Evolutionary conservation across 2,888 invertebrate genomes (phyloP), one percentile per base, ranked within the genome.

Genomic region (Cecidostiba fungosa): DNA sequence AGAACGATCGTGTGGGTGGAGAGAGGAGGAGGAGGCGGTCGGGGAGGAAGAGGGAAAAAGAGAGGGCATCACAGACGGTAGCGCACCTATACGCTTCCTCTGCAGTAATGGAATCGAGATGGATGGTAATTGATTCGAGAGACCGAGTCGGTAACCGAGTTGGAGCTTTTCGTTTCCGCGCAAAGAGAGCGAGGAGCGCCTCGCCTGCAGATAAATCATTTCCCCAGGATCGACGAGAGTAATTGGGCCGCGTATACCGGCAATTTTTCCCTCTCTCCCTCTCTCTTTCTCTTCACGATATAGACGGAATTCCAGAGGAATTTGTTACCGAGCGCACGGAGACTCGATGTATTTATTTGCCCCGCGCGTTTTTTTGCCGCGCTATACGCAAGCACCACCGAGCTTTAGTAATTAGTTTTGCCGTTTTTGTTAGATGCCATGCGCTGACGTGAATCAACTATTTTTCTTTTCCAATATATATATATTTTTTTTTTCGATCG

Each of bases 221-320:
- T 88, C 88, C 74, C 86, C 77, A 88, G 77, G 79, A 88, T 88
- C 89, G 89, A 89, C 89, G 87, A 77, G 50, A 88, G 88, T 91
- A 91, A 91, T 91, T 90, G 90, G 90, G 89, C 86, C 90, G 89
- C 88, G 89, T 39, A 43, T 36, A 23, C 77, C 8, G 43, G 43
- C 50, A 3, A 50, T 3, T 10, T n/a, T 23, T 23, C 54, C 16
- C 54, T n/a, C 54, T 54, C 54, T 50, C 54, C 3, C 54, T 6
- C 54, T 23, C 54, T 23, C 54, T 23, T 23, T 59, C n/a, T n/a
- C n/a, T n/a, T 87, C 84, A 88, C 86, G 89, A 86, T 90, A 87
- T 89, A 91, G 89, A 88, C 54, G 89, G 89, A 90, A 90, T 90
- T 88, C 88, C 88, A 90, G 90, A 89, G 89, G 90, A 90, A 91